Percentiles rank a stretch among this genome's conserved stretches.
phyloP scores from a whole-genome alignment of 2,888 invertebrate species.

The Cataglyphis livida region DNA sequence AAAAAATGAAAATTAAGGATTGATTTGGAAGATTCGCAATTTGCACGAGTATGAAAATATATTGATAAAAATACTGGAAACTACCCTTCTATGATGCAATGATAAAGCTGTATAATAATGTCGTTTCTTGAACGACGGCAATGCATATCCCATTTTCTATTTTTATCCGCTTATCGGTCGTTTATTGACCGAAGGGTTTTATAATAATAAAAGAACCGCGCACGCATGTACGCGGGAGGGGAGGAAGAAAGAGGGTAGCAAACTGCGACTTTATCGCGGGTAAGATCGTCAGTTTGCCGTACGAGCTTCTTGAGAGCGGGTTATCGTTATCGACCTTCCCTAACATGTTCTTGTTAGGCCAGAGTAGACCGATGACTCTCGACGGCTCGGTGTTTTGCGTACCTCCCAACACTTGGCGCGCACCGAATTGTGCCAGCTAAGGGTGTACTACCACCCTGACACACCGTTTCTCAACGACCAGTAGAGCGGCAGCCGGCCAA shows the following conservation, averaged over 20 bases:
- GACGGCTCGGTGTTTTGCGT: conserved; percentile 3
- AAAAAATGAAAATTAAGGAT: background rate
- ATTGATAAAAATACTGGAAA: background rate
- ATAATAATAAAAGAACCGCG: conserved; percentile 55
- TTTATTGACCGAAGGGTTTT: conserved; percentile 29
- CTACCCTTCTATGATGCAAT: background rate
- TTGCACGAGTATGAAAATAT: background rate
- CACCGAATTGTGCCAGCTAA: conserved; percentile 59
- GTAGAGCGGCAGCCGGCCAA: conserved; percentile 12
- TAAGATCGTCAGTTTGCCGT: conserved; percentile 67
- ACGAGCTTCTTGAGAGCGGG: conserved; percentile 63
- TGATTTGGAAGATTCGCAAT: background rate
- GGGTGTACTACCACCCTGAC: conserved; percentile 67
- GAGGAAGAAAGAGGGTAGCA: conserved; percentile 17
- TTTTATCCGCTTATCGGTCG: conserved; percentile 34
- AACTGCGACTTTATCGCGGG: conserved; percentile 31
- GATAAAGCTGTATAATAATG: background rate
- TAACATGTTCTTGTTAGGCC: background rate
- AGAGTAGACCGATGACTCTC: conserved; percentile 9
- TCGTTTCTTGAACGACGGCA: conserved; percentile 9
- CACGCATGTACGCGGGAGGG: background rate
- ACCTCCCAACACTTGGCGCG: conserved; percentile 46
- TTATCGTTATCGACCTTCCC: conserved; percentile 26
- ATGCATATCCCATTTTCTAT: conserved; percentile 33
- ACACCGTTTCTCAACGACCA: conserved; percentile 25